phyloP scores from a whole-genome alignment of 92 coral and sea anemone species.

The Phymanthus crucifer region DNA sequence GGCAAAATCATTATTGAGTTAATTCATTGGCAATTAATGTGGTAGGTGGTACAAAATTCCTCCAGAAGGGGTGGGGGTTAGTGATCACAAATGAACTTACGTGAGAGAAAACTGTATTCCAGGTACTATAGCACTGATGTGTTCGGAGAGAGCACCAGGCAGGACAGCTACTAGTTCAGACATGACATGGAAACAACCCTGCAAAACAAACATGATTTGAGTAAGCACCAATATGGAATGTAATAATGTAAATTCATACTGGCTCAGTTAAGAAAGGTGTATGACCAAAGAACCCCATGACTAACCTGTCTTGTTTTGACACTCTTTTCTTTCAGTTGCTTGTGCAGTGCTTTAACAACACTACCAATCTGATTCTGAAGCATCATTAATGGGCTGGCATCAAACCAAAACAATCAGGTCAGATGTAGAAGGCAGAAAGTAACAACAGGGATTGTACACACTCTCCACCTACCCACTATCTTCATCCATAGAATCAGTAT shows the following conservation, averaged over 20 bases:
- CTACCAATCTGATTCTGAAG: slow-evolving; percentile 79
- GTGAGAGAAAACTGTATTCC: slow-evolving; percentile 95
- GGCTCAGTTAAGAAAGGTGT: too few relatives aligned
- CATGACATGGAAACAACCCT: slow-evolving; percentile 96
- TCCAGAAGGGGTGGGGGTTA: background rate
- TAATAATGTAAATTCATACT: too few relatives aligned
- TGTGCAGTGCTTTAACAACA: slow-evolving; percentile 92
- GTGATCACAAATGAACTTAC: slow-evolving; percentile 38
- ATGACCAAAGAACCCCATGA: too few relatives aligned
- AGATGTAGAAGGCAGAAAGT: background rate
- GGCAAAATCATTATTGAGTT: too few relatives aligned
- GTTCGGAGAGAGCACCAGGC: slow-evolving; percentile 97
- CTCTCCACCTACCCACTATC: slow-evolving; percentile 77
- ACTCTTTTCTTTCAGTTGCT: slow-evolving; percentile 91
- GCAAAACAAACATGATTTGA: slow-evolving; percentile 10
- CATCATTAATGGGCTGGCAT: slow-evolving; percentile 82
- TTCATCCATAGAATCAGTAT: slow-evolving; percentile 94
- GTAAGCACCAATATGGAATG: background rate
- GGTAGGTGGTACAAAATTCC: background rate
- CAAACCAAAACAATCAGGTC: background rate
- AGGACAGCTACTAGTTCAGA: slow-evolving; percentile 94
- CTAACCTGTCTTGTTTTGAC: slow-evolving; percentile 96
- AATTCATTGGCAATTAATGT: background rate
- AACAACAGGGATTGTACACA: background rate
- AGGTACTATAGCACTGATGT: slow-evolving; percentile 97